Evolutionary conservation across 1,140 invertebrate species (phyloP).

Genomic region (Elysia chlorotica): DNA sequence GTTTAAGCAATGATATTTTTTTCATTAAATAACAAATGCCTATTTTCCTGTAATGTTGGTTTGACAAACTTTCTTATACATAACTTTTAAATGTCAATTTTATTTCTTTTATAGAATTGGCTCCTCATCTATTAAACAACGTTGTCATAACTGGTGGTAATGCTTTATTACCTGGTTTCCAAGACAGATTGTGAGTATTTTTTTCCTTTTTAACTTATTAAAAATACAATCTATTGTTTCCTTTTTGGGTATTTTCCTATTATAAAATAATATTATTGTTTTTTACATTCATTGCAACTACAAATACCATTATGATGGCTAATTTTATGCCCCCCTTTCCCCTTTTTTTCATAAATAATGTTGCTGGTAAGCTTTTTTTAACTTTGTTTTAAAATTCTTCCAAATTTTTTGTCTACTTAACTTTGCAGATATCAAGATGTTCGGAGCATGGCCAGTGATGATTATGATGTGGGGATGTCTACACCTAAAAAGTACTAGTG

Average conservation of each 20-base stretch:
- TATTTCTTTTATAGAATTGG: slow-evolving; percentile 67
- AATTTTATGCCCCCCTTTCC: background rate
- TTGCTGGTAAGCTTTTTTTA: background rate
- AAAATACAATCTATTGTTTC: too few species aligned
- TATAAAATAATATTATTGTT: background rate
- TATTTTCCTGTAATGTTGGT: background rate
- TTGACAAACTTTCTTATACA: background rate
- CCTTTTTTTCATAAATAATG: background rate
- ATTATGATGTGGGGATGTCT: slow-evolving; percentile 76
- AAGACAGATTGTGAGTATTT: slow-evolving; percentile 71
- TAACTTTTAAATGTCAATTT: background rate
- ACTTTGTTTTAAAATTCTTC: slow-evolving; percentile 6
- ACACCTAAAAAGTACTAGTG: slow-evolving; percentile 67
- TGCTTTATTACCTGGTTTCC: slow-evolving; percentile 75
- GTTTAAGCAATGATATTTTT: background rate
- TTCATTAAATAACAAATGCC: background rate
- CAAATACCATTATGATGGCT: background rate
- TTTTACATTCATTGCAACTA: too few species aligned
- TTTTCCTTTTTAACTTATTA: background rate
- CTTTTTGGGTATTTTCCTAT: too few species aligned
- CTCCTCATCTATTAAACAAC: slow-evolving; percentile 83
- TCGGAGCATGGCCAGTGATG: slow-evolving; percentile 75
- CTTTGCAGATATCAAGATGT: slow-evolving; percentile 70
- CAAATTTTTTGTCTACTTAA: background rate
- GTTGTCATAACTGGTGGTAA: slow-evolving; percentile 93